These are phyloP conservation scores for Cotesia typhae DNA, from an alignment of 1,140 invertebrate species.

Conservation along the genomic window DNA sequence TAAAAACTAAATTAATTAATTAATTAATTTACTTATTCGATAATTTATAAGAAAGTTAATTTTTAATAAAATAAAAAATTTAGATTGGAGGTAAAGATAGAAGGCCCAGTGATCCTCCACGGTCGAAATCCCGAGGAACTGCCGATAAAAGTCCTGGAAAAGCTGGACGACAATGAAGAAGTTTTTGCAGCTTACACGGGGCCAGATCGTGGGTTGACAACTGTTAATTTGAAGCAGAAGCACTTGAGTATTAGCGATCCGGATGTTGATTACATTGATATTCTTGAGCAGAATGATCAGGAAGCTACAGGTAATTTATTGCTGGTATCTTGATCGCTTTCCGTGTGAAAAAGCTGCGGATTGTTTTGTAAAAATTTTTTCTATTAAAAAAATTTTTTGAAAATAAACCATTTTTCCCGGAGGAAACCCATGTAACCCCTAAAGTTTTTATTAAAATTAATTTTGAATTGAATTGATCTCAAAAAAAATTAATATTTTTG, in stretches of 20 bases:
- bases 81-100: constrained; percentile 60
- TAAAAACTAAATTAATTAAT: constrained; percentile 54
- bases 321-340: too few species aligned
- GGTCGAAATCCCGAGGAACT: constrained; percentile 74
- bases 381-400: too few species aligned
- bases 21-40: constrained; percentile 34
- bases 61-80: constrained; percentile 25
- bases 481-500: too few species aligned
- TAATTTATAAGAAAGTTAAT: not conserved
- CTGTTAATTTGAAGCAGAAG: constrained; percentile 74
- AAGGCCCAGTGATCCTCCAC: constrained; percentile 71
- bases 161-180: constrained; percentile 65
- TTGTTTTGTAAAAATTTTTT: too few species aligned
- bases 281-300: constrained; percentile 69
- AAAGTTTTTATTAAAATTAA: too few species aligned
- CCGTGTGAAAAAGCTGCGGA: too few species aligned
- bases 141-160: constrained; percentile 68
- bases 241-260: constrained; percentile 74
- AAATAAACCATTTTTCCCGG: too few species aligned
- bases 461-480: too few species aligned
- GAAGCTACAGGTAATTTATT: constrained; percentile 57
- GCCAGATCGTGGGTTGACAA: constrained; percentile 79
- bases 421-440: too few species aligned
- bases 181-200: constrained; percentile 78
- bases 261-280: constrained; percentile 82